Evolutionary conservation across 2,797 vertebrate species (phyloP).

Genomic region (Cetoscarus ocellatus): DNA sequence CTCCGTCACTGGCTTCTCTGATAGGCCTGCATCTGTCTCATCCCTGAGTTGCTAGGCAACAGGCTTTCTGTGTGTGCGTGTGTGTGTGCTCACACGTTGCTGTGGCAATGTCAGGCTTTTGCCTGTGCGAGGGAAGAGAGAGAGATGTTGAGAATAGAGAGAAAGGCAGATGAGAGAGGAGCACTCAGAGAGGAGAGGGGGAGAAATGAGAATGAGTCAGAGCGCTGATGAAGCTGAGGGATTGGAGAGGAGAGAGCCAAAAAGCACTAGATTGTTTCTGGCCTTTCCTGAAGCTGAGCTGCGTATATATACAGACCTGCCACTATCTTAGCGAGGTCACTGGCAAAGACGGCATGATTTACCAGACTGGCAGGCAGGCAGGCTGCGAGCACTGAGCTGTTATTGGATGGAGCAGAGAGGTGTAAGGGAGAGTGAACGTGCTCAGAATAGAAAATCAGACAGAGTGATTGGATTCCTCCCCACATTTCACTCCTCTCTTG

Average conservation of each 20-base stretch:
- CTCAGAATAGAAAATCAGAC: slow-evolving; percentile 79
- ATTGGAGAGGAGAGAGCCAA: slow-evolving; percentile 63
- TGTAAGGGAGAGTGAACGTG: slow-evolving; percentile 77
- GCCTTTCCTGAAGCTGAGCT: slow-evolving; percentile 64
- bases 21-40: slow-evolving; percentile 84
- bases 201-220: slow-evolving; percentile 77
- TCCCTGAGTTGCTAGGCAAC: slow-evolving; percentile 88
- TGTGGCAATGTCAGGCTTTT: slow-evolving; percentile 78
- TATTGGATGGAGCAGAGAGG: slow-evolving; percentile 79
- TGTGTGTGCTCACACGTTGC: slow-evolving; percentile 66
- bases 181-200: slow-evolving; percentile 67
- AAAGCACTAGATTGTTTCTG: slow-evolving; percentile 72
- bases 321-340: slow-evolving; percentile 76
- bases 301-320: slow-evolving; percentile 56
- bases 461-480: slow-evolving; percentile 80
- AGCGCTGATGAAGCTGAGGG: slow-evolving; percentile 69
- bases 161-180: slow-evolving; percentile 75
- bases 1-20: slow-evolving; percentile 74
- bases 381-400: slow-evolving; percentile 72
- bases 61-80: slow-evolving; percentile 71
- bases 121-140: slow-evolving; percentile 62
- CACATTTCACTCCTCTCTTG: slow-evolving; percentile 66
- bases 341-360: slow-evolving; percentile 79
- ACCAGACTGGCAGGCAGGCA: slow-evolving; percentile 75
- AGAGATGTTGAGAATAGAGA: slow-evolving; percentile 74